phyloP scores from a whole-genome alignment of 2,113 vertebrate species.

The Meriones unguiculatus region DNA sequence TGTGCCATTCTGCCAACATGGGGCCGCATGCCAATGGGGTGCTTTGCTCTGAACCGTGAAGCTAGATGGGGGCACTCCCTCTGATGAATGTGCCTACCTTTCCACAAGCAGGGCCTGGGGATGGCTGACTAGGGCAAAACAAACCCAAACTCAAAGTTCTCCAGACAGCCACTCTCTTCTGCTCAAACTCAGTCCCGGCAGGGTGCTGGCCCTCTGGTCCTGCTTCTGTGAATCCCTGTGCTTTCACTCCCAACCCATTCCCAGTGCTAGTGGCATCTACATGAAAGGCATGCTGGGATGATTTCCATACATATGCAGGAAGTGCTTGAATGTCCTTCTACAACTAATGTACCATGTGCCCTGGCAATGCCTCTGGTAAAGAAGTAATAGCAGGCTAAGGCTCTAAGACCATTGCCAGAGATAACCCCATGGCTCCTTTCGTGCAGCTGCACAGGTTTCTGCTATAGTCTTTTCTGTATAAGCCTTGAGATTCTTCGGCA shows the following conservation, averaged over 20 bases:
- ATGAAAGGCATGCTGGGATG: background rate
- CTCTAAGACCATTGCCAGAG: background rate
- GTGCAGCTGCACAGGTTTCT: background rate
- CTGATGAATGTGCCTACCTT: background rate
- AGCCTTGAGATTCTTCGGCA: background rate
- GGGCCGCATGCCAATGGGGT: background rate
- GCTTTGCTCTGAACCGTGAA: constrained; percentile 10
- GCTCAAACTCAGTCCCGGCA: background rate
- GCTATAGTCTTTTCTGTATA: background rate
- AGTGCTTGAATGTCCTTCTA: background rate
- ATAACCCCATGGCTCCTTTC: background rate
- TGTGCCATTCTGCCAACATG: constrained; percentile 50
- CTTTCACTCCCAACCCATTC: background rate
- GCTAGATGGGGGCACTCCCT: background rate
- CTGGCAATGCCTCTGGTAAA: no score
- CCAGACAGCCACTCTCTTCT: background rate
- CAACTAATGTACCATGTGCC: accelerated
- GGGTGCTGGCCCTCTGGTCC: background rate
- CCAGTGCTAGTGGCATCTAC: background rate
- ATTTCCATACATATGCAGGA: background rate
- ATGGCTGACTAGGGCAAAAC: background rate
- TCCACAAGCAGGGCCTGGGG: background rate
- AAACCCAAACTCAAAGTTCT: background rate
- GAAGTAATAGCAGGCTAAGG: background rate
- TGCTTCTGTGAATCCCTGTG: background rate